Conservation (phyloP, 2,797 vertebrate genomes). For the Ctenopoma multispine region DNA sequence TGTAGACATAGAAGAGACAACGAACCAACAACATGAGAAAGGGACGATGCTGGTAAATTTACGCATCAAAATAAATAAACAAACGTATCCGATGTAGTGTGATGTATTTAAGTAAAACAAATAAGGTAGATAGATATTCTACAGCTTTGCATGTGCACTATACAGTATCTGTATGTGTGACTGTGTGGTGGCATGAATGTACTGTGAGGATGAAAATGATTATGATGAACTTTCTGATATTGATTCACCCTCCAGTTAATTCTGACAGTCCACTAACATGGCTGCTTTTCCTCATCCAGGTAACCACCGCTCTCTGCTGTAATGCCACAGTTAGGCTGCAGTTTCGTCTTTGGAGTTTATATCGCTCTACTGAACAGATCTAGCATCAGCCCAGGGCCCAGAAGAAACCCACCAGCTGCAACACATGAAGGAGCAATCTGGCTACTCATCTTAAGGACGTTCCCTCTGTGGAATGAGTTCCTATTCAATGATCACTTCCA, state of each 20-base stretch:
- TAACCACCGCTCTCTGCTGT: constrained; percentile 56
- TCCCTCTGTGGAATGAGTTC: constrained; percentile 33
- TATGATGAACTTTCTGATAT: neutral
- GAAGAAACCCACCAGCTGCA: constrained; percentile 23
- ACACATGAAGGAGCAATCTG: neutral
- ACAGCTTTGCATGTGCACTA: neutral
- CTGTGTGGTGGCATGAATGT: neutral
- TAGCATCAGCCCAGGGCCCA: constrained; percentile 43
- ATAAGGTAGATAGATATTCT: neutral
- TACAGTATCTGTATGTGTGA: neutral
- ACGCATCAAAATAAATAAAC: no score
- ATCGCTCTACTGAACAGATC: constrained; percentile 34
- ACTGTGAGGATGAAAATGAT: no score
- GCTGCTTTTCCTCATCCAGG: constrained; percentile 47
- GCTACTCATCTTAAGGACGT: constrained; percentile 21
- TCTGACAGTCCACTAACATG: neutral
- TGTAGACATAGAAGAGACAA: neutral
- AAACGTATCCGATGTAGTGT: neutral
- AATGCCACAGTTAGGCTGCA: constrained; percentile 21
- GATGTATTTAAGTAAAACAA: neutral
- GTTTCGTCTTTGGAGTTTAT: constrained; percentile 24
- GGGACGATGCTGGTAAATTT: no score
- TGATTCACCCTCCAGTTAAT: neutral
- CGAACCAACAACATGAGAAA: neutral
- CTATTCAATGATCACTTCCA: constrained; percentile 71